Base-by-base conservation (phyloP, 2,113 vertebrate species). In the Indicator maculatus region DNA sequence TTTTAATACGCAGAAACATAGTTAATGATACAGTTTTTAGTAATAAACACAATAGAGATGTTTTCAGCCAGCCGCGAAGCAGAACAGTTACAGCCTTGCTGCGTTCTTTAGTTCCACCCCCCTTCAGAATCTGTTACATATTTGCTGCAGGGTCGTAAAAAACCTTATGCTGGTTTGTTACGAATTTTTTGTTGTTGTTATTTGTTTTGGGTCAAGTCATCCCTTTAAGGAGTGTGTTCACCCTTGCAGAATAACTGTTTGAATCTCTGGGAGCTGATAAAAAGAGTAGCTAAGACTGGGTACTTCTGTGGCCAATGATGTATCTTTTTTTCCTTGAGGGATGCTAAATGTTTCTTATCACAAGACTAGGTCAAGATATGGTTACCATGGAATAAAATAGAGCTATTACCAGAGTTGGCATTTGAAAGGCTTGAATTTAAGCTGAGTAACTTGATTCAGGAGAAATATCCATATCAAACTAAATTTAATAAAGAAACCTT, bases 71-170 rank as follows among this genome's bases (percentile, higher is more conserved):
- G 73, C 71, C 47, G 8, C 8, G 47, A 33, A 41, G 82, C 69
- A 16, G 76, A 82, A 2, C 80, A n/a, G 60, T 73, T 69, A 3
- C 15, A 83, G 72, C 60, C 19, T 77, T 36, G 39, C 80, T 41
- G 83, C 38, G 17, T 77, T 82, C 11, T 61, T 63, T 80, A 91
- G 56, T 52, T 52, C 50, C 50, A 24, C 12, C 61, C 88, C 89
- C 64, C 85, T 60, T 23, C 28, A 44, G 79, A 74, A 86, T 36
- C 65, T 81, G 91, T 83, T 58, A 52, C 41, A 8, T 18, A 6
- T 82, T 79, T 63, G 50, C 88, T 78, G 89, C 88, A 94, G 70
- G 82, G 44, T 95, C 64, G 26, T 89, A 63, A 78, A 38, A 94
- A 30, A 53, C 56, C 58, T 70, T 63, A 1, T 39, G 45, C 38